Evolutionary conservation across 2,888 invertebrate genomes (phyloP).

Genomic region (Zootermopsis nevadensis): DNA sequence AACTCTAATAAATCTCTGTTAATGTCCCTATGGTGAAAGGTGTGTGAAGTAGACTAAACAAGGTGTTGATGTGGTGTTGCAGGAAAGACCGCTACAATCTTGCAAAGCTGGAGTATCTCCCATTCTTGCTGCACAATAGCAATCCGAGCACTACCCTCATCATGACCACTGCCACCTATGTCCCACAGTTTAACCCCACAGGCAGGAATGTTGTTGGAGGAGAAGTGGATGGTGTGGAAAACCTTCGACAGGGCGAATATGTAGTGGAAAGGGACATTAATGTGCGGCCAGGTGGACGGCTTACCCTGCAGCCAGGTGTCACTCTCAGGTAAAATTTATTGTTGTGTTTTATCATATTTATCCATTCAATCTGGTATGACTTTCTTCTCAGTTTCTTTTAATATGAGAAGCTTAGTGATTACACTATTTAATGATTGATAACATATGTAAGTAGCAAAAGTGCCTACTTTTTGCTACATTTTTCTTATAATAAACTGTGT

Average conservation of each 20-base stretch:
- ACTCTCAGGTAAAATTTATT: slow-evolving; percentile 67
- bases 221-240: slow-evolving; percentile 92
- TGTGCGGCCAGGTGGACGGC: slow-evolving; percentile 90
- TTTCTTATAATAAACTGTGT: no score
- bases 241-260: slow-evolving; percentile 85
- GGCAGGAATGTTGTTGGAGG: slow-evolving; percentile 84
- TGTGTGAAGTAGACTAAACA: no score
- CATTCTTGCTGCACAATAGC: slow-evolving; percentile 89
- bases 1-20: no score
- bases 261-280: slow-evolving; percentile 94
- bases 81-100: slow-evolving; percentile 94
- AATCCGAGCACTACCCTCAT: slow-evolving; percentile 89
- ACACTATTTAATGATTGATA: no score
- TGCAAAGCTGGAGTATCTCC: slow-evolving; percentile 91
- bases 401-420: no score
- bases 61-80: neutral
- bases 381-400: no score
- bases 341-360: neutral
- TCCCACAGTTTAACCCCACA: slow-evolving; percentile 79
- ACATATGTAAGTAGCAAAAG: no score
- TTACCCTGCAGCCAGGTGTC: slow-evolving; percentile 89
- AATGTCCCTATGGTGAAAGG: no score
- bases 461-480: no score
- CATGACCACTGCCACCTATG: slow-evolving; percentile 79
- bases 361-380: neutral